A percentile compares a stretch with the other conserved stretches of the same genome.
Evolutionary conservation across 2,888 invertebrate species (phyloP).

Genomic region (Incurvaria masculella): DNA sequence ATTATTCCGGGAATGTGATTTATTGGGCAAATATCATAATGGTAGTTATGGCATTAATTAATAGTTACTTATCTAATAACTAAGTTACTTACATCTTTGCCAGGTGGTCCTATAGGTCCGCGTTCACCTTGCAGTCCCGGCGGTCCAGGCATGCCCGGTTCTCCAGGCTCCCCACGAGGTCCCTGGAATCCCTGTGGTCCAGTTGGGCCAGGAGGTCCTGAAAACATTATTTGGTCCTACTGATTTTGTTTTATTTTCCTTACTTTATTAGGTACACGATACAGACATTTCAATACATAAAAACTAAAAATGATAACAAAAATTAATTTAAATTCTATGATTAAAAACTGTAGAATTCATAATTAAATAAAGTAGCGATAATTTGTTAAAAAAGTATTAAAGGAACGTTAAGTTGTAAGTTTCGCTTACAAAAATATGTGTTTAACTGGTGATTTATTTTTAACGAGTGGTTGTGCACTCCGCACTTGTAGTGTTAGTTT

Average conservation of each 20-base stretch:
- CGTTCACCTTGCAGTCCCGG: slow-evolving; percentile 65
- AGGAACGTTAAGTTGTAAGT: not conserved
- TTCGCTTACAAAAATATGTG: not conserved
- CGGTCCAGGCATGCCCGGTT: slow-evolving; percentile 65
- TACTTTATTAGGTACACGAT: not conserved
- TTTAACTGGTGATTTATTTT: too few species aligned
- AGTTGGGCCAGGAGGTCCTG: slow-evolving; percentile 48
- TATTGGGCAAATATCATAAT: too few species aligned
- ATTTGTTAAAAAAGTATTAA: not conserved
- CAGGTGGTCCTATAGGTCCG: slow-evolving; percentile 67
- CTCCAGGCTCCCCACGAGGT: slow-evolving; percentile 74
- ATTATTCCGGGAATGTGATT: too few species aligned
- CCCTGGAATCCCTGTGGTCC: slow-evolving; percentile 82
- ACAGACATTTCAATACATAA: not conserved
- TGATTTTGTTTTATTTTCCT: slow-evolving; percentile 1
- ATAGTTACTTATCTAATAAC: not conserved
- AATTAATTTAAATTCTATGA: not conserved
- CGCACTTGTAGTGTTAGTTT: too few species aligned
- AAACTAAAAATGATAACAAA: not conserved
- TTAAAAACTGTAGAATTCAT: not conserved
- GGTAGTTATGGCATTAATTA: not conserved
- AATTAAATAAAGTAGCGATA: not conserved
- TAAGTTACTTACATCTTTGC: slow-evolving; percentile 65
- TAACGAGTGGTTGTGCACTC: too few species aligned
- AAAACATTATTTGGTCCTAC: slow-evolving; percentile 1